These are phyloP conservation scores for Drosophila borealis DNA, from an alignment of 2,888 invertebrate genomes.

Conservation along the genomic window DNA sequence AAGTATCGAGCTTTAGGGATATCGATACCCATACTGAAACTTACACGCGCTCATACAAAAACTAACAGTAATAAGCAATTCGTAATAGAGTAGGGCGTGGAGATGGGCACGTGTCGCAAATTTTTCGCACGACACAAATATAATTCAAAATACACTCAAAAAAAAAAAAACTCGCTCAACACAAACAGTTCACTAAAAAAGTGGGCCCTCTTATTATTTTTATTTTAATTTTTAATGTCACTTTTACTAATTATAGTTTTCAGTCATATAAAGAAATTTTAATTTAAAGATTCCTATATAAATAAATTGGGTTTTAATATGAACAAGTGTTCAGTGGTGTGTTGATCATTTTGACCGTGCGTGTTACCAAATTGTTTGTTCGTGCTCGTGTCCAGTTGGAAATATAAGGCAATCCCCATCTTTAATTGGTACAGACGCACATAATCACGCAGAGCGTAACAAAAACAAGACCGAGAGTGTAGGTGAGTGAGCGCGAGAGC, in stretches of 20 bases:
- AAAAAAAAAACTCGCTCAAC: too few species aligned
- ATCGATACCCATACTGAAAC: conserved; percentile 43
- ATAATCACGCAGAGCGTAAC: conserved; percentile 9
- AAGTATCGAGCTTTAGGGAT: conserved; percentile 55
- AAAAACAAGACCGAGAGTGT: conserved; percentile 22
- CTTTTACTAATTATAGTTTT: too few species aligned
- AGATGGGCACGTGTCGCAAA: conserved; percentile 7
- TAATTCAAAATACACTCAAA: neutral
- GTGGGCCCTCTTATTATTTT: too few species aligned
- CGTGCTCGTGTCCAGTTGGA: neutral
- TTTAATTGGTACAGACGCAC: conserved; percentile 35
- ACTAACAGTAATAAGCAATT: conserved; percentile 31
- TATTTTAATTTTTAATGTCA: too few species aligned
- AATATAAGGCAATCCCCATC: conserved; percentile 1
- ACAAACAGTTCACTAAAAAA: too few species aligned
- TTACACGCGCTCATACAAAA: conserved; percentile 15
- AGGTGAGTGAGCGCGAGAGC: conserved; percentile 7
- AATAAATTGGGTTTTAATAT: too few species aligned
- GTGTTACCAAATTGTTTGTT: neutral
- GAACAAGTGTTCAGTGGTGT: neutral
- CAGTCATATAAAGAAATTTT: too few species aligned
- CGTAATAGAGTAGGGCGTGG: conserved; percentile 12
- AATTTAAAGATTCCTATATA: too few species aligned
- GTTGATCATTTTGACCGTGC: neutral
- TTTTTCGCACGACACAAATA: neutral